A percentile compares a stretch with the other conserved stretches of the same genome.
These are phyloP conservation scores for Galeruca laticollis DNA, from an alignment of 2,888 invertebrate species.

Conservation along the genomic window DNA sequence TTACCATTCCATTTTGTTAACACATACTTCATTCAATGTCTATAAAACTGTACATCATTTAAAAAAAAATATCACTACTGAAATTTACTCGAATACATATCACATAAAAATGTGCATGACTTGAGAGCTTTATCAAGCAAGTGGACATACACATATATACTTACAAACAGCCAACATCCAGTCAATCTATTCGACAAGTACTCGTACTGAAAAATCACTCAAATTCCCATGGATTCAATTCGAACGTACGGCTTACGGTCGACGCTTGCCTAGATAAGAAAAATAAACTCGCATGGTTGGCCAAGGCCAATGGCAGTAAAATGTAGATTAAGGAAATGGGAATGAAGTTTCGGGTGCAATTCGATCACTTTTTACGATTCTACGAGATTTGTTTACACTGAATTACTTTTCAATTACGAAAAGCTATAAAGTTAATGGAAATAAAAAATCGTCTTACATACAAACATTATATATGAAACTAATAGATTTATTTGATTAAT, in stretches of 20 bases:
- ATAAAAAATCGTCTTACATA: slow-evolving; percentile 1
- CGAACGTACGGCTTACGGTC: slow-evolving; percentile 36
- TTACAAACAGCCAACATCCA: slow-evolving; percentile 25
- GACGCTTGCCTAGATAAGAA: slow-evolving; percentile 42
- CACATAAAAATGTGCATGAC: slow-evolving; percentile 2
- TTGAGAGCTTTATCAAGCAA: slow-evolving; percentile 30
- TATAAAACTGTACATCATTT: too few relatives aligned
- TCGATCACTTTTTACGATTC: slow-evolving; percentile 46
- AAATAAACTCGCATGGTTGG: slow-evolving; percentile 43
- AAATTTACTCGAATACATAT: too few relatives aligned
- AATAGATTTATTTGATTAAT: neutral
- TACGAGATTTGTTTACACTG: slow-evolving; percentile 42
- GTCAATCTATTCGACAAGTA: slow-evolving; percentile 39
- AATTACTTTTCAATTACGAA: slow-evolving; percentile 44
- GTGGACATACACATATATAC: slow-evolving; percentile 22
- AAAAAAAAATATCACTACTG: too few relatives aligned
- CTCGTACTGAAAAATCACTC: slow-evolving; percentile 34
- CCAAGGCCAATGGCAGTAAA: slow-evolving; percentile 38
- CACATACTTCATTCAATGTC: too few relatives aligned
- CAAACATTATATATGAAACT: neutral
- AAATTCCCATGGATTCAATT: slow-evolving; percentile 22
- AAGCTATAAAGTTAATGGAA: slow-evolving; percentile 37
- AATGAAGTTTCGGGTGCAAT: slow-evolving; percentile 42
- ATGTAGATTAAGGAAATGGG: slow-evolving; percentile 44
- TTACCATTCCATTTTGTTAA: too few relatives aligned